Evolutionary conservation across 2,888 invertebrate species (phyloP), one percentile per base, ranked within the genome.

Genomic region (Caenorhabditis becei): DNA sequence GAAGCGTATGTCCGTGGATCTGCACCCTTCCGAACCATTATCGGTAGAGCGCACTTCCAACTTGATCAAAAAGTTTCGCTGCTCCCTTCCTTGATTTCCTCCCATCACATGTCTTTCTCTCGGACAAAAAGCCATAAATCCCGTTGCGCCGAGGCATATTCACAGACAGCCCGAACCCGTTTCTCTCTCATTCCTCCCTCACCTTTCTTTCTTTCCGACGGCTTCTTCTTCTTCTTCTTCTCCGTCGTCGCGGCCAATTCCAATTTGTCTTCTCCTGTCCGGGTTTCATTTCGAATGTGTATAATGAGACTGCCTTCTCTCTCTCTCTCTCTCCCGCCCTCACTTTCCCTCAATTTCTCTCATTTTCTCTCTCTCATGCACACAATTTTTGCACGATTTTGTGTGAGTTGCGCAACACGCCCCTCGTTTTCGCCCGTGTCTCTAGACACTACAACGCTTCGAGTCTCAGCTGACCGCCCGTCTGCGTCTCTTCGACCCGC

Each of bases 381-480:
- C 28, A 56, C 20, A 49, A 28, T 63, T 63, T 23, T 37, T 58
- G 20, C 37, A 35, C 20, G 37, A 37, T 58, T 58, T 37, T 37
- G 23, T 18, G n/a, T 35, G 41, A 41, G 41, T 59, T 18, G 53
- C 65, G 53, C 56, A 18, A 23, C 23, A 20, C 47, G n/a, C 26
- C 32, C 51, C 49, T 32, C 26, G 28, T 18, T 18, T 49, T n/a
- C 41, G 20, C n/a, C 26, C 28, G 10, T 28, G 26, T n/a, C 61
- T 41, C 70, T 53, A 62, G 56, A 63, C 62, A 62, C 71, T 62
- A 61, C 70, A 59, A 18, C 20, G 44, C n/a, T n/a, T n/a, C n/a
- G 26, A 35, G 37, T 23, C 56, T 44, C 59, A 62, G 62, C 54
- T 71, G 71, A 71, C 71, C 62, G 44, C 37, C 37, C 37, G 20